phyloP scores from a whole-genome alignment of 2,113 vertebrate species.

The Ammodytes dubius region DNA sequence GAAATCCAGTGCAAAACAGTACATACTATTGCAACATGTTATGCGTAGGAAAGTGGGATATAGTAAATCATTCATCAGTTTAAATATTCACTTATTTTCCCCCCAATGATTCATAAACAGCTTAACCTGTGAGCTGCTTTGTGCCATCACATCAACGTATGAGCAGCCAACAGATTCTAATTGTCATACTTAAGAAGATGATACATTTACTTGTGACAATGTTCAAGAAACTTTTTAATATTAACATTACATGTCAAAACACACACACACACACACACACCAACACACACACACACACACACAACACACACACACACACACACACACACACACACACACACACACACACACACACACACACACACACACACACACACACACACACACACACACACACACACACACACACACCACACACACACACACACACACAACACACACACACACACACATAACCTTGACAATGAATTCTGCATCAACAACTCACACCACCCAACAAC shows the following conservation, averaged over 20 bases:
- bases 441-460: too few relatives aligned
- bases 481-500: too few relatives aligned
- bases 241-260: background rate
- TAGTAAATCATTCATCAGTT: background rate
- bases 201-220: background rate
- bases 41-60: background rate
- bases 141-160: background rate
- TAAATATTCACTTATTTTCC: background rate
- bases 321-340: background rate
- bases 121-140: background rate
- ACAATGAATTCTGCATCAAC: too few relatives aligned
- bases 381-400: too few relatives aligned
- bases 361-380: too few relatives aligned
- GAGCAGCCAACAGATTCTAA: constrained; percentile 7
- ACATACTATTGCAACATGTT: background rate
- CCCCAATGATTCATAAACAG: background rate
- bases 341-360: too few relatives aligned
- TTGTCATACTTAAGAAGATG: constrained; percentile 11
- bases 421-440: too few relatives aligned
- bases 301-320: background rate
- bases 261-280: background rate
- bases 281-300: background rate
- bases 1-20: background rate
- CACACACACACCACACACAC: too few relatives aligned
- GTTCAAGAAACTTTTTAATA: background rate